phyloP scores from a whole-genome alignment of 2,797 vertebrate species.

The Hyperoplus lanceolatus region DNA sequence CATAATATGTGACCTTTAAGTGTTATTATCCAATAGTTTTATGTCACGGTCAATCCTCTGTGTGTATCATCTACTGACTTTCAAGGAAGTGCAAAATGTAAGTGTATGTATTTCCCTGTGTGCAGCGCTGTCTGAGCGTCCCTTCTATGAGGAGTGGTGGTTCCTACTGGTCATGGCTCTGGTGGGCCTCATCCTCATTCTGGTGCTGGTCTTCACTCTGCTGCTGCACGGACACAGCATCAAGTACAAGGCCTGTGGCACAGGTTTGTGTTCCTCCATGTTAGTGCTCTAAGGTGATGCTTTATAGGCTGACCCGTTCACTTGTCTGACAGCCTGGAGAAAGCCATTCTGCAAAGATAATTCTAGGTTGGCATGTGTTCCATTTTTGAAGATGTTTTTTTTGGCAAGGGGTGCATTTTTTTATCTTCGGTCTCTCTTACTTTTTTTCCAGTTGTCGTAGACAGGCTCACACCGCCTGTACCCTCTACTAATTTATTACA shows the following conservation, averaged over 20 bases:
- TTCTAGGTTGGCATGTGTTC: not conserved
- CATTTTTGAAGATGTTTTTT: not conserved
- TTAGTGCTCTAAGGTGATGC: not conserved
- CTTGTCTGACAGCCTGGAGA: not conserved
- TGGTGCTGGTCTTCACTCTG: constrained; percentile 90
- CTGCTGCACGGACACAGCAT: constrained; percentile 91
- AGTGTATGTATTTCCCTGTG: not conserved
- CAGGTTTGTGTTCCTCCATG: constrained; percentile 74
- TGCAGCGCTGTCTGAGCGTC: constrained; percentile 89
- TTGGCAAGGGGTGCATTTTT: not conserved
- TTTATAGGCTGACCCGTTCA: not conserved
- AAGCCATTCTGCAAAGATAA: not conserved
- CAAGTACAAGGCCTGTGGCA: constrained; percentile 90
- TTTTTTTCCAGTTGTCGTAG: not conserved
- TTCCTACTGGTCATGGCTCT: constrained; percentile 94
- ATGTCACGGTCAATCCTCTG: not conserved
- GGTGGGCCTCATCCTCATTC: constrained; percentile 90
- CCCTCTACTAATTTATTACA: not conserved
- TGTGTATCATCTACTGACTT: not conserved
- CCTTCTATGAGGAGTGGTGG: constrained; percentile 98
- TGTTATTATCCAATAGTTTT: not conserved
- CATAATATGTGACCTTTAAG: no score
- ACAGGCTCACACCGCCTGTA: not conserved
- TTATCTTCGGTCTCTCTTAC: not conserved
- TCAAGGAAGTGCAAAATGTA: not conserved